phyloP scores from a whole-genome alignment of 64 coral and sea anemone species.

The Montipora cactus region DNA sequence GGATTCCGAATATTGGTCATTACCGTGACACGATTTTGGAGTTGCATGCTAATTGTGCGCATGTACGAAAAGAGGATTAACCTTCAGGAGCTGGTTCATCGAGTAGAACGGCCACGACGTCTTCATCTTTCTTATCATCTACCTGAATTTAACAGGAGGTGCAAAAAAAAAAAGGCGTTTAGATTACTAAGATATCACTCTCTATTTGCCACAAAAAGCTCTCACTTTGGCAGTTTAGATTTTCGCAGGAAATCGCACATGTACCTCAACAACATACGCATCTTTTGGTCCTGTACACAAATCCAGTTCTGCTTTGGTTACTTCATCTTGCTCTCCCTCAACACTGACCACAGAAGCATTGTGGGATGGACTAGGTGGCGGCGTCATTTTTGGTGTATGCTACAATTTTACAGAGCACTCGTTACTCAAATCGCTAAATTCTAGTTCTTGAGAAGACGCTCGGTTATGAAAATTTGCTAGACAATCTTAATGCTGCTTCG shows the following conservation, averaged over 20 bases:
- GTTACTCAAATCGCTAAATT: no score
- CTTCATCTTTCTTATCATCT: constrained; percentile 98
- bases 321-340: constrained; percentile 52
- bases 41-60: no score
- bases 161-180: no score
- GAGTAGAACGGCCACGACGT: constrained; percentile 83
- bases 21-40: no score
- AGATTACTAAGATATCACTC: no score
- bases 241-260: no score
- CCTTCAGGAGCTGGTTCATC: constrained; percentile 94
- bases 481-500: no score
- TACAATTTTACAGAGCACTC: background rate
- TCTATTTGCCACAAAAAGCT: no score
- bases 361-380: constrained; percentile 72
- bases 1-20: no score
- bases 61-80: background rate
- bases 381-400: constrained; percentile 30
- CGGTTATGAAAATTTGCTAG: no score
- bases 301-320: constrained; percentile 62
- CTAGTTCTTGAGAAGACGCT: no score
- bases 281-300: constrained; percentile 83
- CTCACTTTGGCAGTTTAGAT: background rate
- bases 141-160: constrained; percentile 40
- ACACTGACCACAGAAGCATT: background rate
- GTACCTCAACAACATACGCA: constrained; percentile 97